A percentile compares a stretch with the other conserved stretches of the same genome.
phyloP scores from a whole-genome alignment of 2,888 invertebrate genomes.

The Dichetophora obliterata region DNA sequence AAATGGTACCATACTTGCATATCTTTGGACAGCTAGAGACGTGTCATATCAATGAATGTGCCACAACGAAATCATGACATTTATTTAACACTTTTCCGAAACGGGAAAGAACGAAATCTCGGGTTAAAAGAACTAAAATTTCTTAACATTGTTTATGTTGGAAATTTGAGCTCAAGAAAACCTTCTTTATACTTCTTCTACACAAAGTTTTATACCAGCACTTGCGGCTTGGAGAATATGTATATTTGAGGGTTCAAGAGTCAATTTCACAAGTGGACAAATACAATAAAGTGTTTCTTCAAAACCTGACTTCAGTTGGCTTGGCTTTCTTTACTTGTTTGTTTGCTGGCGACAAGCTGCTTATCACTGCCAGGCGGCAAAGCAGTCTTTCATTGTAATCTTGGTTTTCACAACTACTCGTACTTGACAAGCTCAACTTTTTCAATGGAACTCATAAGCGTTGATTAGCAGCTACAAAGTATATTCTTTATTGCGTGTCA shows the following conservation, averaged over 20 bases:
- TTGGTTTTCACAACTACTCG: neutral
- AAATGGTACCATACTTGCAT: too few relatives aligned
- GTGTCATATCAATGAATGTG: too few relatives aligned
- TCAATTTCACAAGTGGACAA: constrained; percentile 1
- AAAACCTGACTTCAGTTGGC: neutral
- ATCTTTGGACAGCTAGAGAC: too few relatives aligned
- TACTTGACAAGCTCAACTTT: neutral
- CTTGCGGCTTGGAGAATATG: neutral
- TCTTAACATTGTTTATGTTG: neutral
- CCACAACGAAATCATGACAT: too few relatives aligned
- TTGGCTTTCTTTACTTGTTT: neutral
- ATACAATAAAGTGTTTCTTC: neutral
- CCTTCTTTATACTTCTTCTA: neutral
- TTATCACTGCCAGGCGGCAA: neutral
- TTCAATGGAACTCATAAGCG: neutral
- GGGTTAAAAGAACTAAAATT: too few relatives aligned
- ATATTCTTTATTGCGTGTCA: neutral
- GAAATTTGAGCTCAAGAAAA: neutral
- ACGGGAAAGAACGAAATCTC: too few relatives aligned
- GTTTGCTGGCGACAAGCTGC: neutral
- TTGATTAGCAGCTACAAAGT: neutral
- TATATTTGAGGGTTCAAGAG: neutral
- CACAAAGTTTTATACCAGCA: neutral
- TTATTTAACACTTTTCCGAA: too few relatives aligned
- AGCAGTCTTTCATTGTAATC: neutral